Conservation (phyloP, 53 echinoderm and acorn worm species). For the Echinometra lucunter region DNA sequence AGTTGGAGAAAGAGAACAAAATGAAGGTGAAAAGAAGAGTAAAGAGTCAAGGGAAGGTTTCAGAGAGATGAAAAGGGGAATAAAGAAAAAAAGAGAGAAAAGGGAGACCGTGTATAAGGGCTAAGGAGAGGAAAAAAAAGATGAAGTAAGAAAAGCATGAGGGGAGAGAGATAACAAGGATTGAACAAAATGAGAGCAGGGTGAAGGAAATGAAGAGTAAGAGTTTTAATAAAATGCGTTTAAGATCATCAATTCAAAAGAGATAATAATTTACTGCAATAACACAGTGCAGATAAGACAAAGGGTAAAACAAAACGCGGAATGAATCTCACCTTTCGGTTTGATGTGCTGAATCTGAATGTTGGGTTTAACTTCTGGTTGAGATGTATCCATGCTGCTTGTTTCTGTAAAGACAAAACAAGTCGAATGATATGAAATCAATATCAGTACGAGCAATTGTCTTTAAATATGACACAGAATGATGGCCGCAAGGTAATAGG, state of each 20-base stretch:
- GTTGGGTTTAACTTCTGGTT: slow-evolving; percentile 50
- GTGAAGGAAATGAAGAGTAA: neutral
- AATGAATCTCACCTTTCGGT: slow-evolving; percentile 61
- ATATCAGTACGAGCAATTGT: neutral
- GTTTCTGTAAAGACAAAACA: slow-evolving; percentile 42
- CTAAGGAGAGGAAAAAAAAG: neutral
- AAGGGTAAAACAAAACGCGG: neutral
- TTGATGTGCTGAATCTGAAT: slow-evolving; percentile 68
- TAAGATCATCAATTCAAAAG: neutral
- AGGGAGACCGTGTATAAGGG: neutral
- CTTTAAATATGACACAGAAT: neutral
- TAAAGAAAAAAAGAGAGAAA: neutral
- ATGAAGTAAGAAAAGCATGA: no score
- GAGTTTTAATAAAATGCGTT: neutral
- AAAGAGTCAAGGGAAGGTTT: neutral
- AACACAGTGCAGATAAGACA: neutral
- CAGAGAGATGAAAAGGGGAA: no score
- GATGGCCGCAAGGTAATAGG: neutral
- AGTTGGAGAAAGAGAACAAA: neutral
- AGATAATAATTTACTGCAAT: neutral
- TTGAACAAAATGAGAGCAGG: neutral
- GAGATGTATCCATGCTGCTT: slow-evolving; percentile 41
- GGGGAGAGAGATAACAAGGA: neutral
- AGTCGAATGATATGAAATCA: neutral
- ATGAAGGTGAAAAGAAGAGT: neutral